phyloP scores from a whole-genome alignment of 2,113 vertebrate genomes.

The Rattus norvegicus region DNA sequence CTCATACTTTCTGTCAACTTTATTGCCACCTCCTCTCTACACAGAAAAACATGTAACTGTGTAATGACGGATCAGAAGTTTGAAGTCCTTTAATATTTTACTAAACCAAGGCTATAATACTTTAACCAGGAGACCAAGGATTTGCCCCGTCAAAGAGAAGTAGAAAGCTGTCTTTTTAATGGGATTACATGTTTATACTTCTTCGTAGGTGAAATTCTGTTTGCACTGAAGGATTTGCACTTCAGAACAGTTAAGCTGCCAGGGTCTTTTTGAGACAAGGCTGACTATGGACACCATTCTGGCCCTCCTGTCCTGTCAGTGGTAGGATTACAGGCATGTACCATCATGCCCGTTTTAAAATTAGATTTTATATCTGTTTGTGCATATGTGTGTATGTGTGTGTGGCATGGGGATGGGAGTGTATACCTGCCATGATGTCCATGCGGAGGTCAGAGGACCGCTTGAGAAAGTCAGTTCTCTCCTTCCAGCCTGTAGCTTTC shows the following conservation, averaged over 20 bases:
- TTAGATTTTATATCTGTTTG: neutral
- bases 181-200: neutral
- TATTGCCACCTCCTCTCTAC: neutral
- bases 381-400: neutral
- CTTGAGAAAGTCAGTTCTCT: neutral
- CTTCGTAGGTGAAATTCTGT: constrained; percentile 22
- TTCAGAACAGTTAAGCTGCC: neutral
- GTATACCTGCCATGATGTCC: neutral
- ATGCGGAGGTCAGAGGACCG: neutral
- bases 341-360: neutral
- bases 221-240: constrained; percentile 7
- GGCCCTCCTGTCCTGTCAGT: too few species aligned
- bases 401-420: neutral
- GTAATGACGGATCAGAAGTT: neutral
- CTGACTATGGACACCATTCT: neutral
- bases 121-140: neutral
- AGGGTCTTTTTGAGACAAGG: neutral
- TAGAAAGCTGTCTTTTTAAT: neutral
- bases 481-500: neutral
- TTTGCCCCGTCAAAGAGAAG: neutral
- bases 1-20: constrained; percentile 1
- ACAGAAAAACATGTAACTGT: constrained; percentile 18
- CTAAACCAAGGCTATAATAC: neutral
- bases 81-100: constrained; percentile 18
- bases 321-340: neutral